Base-by-base conservation (phyloP, 2,797 vertebrate genomes). In the Eulemur albifrons region DNA sequence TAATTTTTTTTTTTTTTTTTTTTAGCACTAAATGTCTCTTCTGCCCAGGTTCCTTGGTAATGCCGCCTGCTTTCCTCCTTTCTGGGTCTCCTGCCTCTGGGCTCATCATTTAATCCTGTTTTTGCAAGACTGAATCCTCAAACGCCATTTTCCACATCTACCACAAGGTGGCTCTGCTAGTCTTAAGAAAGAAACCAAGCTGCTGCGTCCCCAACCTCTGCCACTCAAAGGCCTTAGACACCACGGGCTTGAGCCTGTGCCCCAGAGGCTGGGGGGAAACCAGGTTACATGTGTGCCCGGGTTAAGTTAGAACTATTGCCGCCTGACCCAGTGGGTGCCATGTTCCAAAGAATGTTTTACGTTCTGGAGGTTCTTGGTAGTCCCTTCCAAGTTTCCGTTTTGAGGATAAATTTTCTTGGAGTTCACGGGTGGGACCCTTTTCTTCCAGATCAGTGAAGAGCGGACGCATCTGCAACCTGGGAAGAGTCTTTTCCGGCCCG, bases 81-180 rank as follows among this genome's bases (percentile, higher is more conserved):
- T 65, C n/a, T 27, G 23, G 2, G 0, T 48, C 12, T 77, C 10
- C 2, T n/a, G 0, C 27, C 15, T 59, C 12, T 35, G 61, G 40
- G 2, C 4, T 72, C 43, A 12, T 77, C 18, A 1, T 23, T 70
- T 45, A 30, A 61, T 0, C 10, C 12, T 3, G 20, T 15, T 83
- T 80, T 72, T 50, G 30, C 3, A 7, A 40, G 32, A n/a, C 54
- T 25, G 12, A 5, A 25, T 17, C 23, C 7, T 48, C 52, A 75
- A 80, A 82, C 17, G 40, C 63, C 63, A 17, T 95, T 94, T 63
- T 84, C 73, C 5, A 85, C 70, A 9, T 15, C 0, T 2, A 5
- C 96, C 97, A 93, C 95, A n/a, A 88, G 95, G 59, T 91, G 97
- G 93, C 86, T 80, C 94, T 95, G 43, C 81, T 20, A 48, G 70